Evolutionary conservation across 2,888 invertebrate genomes (phyloP), one percentile per base, ranked within the genome.

Genomic region (Ichneumon xanthorius): DNA sequence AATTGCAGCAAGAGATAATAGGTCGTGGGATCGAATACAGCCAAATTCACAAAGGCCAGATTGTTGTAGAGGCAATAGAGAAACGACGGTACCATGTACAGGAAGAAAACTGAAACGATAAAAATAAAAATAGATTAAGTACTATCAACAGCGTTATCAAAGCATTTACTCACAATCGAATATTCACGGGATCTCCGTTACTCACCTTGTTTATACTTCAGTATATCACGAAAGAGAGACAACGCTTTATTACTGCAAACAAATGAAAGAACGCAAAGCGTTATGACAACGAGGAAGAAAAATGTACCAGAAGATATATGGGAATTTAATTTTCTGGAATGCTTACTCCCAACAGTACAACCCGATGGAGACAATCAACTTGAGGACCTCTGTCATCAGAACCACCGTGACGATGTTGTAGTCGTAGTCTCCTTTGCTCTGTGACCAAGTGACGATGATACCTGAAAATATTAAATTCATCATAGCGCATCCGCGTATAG

Each of bases 21-120:
- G 0, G 99, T 98, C 0, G 99, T 99, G 0, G 99, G 99, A 94
- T 99, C 99, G 94, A 98, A 99, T 77, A 96, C 96, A 14, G 98
- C 97, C 89, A 99, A 95, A 95, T 99, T 99, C 75, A 97, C 95
- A 94, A 98, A 99, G 45, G 98, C 96, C 91, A 99, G 95, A 95
- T 99, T 99, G 93, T 99, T 99, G 95, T 99, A 99, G 75, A 99
- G 95, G 91, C 98, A 99, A 93, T 99, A 99, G 77, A 99, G 94
- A 90, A 97, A 95, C 0, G 99, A 97, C 61, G 99, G 99, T 87
- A 99, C 96, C 94, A 98, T 97, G 93, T 99, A 99, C 65, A 98
- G 93, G 79, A 96, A 93, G 88, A 98, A 94, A 67, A 98, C 97
- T 97, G 95, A 19, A 19, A 55, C 1, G 19, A 19, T 7, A 30